Conservation (phyloP, 2,888 invertebrate genomes). For the Monochamus alternatus region DNA sequence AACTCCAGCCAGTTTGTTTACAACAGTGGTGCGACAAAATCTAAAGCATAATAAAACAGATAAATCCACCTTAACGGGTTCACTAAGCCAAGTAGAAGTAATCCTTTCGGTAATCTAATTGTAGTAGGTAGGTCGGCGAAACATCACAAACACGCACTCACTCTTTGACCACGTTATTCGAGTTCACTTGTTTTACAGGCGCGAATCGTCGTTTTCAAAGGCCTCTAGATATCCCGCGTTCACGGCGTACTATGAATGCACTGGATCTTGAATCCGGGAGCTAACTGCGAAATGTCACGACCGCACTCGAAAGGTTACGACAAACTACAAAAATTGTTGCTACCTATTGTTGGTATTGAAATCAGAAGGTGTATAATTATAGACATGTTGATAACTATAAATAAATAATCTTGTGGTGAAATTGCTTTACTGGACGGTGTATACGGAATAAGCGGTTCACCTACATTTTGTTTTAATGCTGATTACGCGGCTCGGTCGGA, state of each 20-base stretch:
- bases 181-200: slow-evolving; percentile 59
- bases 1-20: slow-evolving; percentile 17
- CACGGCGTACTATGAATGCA: slow-evolving; percentile 60
- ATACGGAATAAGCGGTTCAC: background rate
- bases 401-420: slow-evolving; percentile 2
- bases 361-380: slow-evolving; percentile 43
- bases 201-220: slow-evolving; percentile 61
- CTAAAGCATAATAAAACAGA: slow-evolving; percentile 12
- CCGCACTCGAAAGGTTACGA: slow-evolving; percentile 39
- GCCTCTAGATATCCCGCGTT: slow-evolving; percentile 62
- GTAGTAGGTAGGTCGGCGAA: slow-evolving; percentile 38
- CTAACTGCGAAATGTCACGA: slow-evolving; percentile 56
- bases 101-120: slow-evolving; percentile 47
- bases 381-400: slow-evolving; percentile 26
- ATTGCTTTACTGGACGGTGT: background rate
- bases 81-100: slow-evolving; percentile 38
- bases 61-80: slow-evolving; percentile 36
- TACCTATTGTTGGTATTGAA: slow-evolving; percentile 36
- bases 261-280: slow-evolving; percentile 65
- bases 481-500: background rate
- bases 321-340: slow-evolving; percentile 39
- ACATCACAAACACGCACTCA: slow-evolving; percentile 55
- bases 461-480: background rate
- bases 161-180: slow-evolving; percentile 64
- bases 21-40: slow-evolving; percentile 19